Percentiles rank a stretch among this genome's conserved stretches.
Evolutionary conservation across 2,113 vertebrate species (phyloP).

Genomic region (Otus sunia): DNA sequence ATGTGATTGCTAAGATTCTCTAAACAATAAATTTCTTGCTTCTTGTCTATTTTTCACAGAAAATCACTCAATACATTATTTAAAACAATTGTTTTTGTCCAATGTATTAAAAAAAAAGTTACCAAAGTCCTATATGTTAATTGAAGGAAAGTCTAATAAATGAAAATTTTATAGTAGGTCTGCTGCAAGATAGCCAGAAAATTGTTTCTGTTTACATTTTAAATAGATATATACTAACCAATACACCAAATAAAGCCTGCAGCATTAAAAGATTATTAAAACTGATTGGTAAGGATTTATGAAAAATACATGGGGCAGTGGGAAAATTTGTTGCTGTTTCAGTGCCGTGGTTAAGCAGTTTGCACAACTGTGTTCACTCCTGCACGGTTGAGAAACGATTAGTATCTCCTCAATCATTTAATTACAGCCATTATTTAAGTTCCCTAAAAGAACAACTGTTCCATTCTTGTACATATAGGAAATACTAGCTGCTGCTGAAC

Average conservation of each 20-base stretch:
- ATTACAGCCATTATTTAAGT: not conserved
- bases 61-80: not conserved
- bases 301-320: rapidly evolving
- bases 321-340: not conserved
- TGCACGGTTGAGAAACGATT: not conserved
- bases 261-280: not conserved
- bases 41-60: not conserved
- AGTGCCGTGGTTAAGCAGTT: not conserved
- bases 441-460: not conserved
- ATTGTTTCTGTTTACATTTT: not conserved
- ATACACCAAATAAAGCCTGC: not conserved
- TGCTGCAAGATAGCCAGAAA: not conserved
- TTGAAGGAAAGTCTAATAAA: not conserved
- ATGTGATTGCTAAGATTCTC: not conserved
- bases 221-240: not conserved
- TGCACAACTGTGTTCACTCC: not conserved
- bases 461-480: not conserved
- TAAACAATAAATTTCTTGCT: not conserved
- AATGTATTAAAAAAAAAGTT: not conserved
- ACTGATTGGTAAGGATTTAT: not conserved
- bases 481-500: not conserved
- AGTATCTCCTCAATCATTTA: not conserved
- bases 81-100: not conserved
- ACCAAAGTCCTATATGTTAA: not conserved
- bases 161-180: not conserved